These are phyloP conservation scores for Bhutanitis thaidina DNA, from an alignment of 2,888 invertebrate species.

Conservation along the genomic window DNA sequence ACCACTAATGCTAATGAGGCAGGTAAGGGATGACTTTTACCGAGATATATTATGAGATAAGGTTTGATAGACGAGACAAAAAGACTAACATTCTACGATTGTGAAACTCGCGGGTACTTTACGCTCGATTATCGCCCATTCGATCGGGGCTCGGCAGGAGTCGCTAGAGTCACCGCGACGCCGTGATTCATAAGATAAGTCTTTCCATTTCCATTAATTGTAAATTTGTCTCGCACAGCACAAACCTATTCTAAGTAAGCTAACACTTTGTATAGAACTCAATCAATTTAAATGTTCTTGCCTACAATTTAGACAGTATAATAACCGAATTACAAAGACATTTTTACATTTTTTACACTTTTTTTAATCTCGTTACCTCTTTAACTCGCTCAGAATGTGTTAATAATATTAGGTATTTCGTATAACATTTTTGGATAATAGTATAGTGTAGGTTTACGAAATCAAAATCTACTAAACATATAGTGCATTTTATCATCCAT, in stretches of 20 bases:
- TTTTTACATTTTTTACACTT: too few relatives aligned
- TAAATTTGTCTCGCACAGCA: conserved; percentile 34
- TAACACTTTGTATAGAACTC: conserved; percentile 7
- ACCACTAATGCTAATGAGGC: conserved; percentile 18
- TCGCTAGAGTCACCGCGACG: conserved; percentile 48
- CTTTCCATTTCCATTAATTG: conserved; percentile 40
- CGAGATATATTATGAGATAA: conserved; percentile 23
- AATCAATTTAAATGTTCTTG: too few relatives aligned
- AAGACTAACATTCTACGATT: conserved; percentile 25
- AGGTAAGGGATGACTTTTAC: conserved; percentile 17
- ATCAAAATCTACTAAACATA: too few relatives aligned
- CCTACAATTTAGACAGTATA: too few relatives aligned
- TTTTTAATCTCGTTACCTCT: too few relatives aligned
- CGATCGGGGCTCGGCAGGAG: conserved; percentile 49
- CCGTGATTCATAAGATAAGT: conserved; percentile 45
- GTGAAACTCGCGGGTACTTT: conserved; percentile 27
- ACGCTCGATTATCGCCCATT: conserved; percentile 38
- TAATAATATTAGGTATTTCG: too few relatives aligned
- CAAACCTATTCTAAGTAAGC: conserved; percentile 10
- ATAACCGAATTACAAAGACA: too few relatives aligned
- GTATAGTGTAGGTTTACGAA: too few relatives aligned
- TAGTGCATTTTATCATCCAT: too few relatives aligned
- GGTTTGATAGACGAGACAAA: conserved; percentile 21
- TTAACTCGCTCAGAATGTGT: too few relatives aligned
- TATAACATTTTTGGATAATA: too few relatives aligned